Percentiles rank a stretch among this genome's conserved stretches.
phyloP scores from a whole-genome alignment of 2,113 vertebrate species.

The Pogona vitticeps region DNA sequence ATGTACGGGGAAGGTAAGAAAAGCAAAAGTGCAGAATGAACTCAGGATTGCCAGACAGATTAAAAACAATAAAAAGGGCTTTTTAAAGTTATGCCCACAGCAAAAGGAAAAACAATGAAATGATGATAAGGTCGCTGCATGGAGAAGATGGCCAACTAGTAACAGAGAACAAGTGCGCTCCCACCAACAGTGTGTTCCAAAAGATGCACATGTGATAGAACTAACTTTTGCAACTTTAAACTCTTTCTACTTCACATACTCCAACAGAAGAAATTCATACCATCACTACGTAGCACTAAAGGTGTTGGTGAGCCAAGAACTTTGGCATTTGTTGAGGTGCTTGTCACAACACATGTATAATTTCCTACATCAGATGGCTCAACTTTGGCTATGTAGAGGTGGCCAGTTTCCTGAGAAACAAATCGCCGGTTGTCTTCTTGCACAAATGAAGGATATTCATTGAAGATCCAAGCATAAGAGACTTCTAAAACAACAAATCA shows the following conservation, averaged over 20 bases:
- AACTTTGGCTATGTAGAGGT: conserved; percentile 94
- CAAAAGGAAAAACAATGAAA: too few relatives aligned
- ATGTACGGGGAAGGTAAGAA: too few relatives aligned
- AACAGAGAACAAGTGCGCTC: too few relatives aligned
- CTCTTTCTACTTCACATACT: rapidly evolving
- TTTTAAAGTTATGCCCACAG: too few relatives aligned
- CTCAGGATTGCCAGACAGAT: too few relatives aligned
- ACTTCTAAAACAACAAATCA: conserved; percentile 73
- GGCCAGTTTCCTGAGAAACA: conserved; percentile 93
- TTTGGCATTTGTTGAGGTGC: conserved; percentile 77
- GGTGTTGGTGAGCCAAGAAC: conserved; percentile 90
- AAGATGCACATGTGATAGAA: rapidly evolving
- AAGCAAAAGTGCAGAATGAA: too few relatives aligned
- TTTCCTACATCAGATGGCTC: conserved; percentile 91
- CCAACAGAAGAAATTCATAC: conserved; percentile 69
- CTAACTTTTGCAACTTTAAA: neutral
- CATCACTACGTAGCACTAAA: conserved; percentile 88
- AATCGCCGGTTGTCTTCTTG: conserved; percentile 92
- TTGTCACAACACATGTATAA: conserved; percentile 92
- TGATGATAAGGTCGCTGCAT: too few relatives aligned
- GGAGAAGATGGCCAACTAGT: too few relatives aligned
- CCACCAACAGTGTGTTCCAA: rapidly evolving
- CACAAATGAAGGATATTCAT: conserved; percentile 89
- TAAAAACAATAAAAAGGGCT: too few relatives aligned
- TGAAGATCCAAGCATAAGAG: conserved; percentile 94